phyloP scores from a whole-genome alignment of 64 coral and sea anemone genomes.

The Astreopora myriophthalma region DNA sequence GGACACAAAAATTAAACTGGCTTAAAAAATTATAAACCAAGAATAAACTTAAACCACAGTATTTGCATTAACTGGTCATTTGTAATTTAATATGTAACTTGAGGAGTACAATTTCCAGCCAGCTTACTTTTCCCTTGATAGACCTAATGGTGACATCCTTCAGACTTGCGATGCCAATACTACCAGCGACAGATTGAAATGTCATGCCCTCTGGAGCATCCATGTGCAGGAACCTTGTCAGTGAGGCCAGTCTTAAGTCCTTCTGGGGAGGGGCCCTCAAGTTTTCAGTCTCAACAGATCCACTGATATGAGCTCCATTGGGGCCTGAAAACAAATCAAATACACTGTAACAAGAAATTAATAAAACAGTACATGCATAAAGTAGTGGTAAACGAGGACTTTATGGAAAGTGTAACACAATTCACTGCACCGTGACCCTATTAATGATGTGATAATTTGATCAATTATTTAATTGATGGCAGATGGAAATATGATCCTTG shows the following conservation, averaged over 20 bases:
- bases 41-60: too few relatives aligned
- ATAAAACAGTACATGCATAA: too few relatives aligned
- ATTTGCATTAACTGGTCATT: too few relatives aligned
- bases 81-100: too few relatives aligned
- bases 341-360: background rate
- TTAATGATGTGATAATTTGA: too few relatives aligned
- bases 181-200: conserved; percentile 83
- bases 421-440: too few relatives aligned
- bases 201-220: conserved; percentile 89
- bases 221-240: conserved; percentile 82
- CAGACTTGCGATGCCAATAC: conserved; percentile 67
- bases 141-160: conserved; percentile 67
- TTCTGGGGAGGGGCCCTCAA: conserved; percentile 89
- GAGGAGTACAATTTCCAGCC: background rate
- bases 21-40: too few relatives aligned
- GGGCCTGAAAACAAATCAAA: conserved; percentile 54
- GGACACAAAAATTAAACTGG: too few relatives aligned
- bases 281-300: conserved; percentile 87
- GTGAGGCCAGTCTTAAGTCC: conserved; percentile 86
- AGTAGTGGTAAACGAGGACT: too few relatives aligned
- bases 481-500: too few relatives aligned
- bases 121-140: conserved; percentile 69
- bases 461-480: too few relatives aligned
- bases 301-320: conserved; percentile 93
- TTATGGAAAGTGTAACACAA: too few relatives aligned